Base-by-base conservation (phyloP, 37 sponge, comb jelly and placozoan genomes). In the Beroe ovata region DNA sequence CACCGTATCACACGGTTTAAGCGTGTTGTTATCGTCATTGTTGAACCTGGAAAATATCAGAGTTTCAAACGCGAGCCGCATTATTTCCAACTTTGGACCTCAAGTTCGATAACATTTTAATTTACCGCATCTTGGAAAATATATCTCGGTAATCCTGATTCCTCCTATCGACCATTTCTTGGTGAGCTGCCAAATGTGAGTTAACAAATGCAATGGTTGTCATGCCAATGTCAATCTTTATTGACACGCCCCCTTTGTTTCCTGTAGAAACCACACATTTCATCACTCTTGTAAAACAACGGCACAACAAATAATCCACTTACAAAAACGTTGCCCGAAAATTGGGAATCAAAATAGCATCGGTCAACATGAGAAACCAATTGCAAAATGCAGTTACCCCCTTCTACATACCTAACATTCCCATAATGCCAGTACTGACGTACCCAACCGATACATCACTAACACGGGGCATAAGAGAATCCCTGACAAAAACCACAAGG, bases 131-230 rank as follows among this genome's bases (percentile, higher is more conserved):
- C 28, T 25, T 39, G 33, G 47, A 32, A 25, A 42, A 77, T 19
- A 77, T 77, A 40, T 77, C 84, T 77, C 84, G 35, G 84, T 77
- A 77, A 54, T 77, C 84, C 23, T 77, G 84, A 41, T 77, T 77
- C 28, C 84, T 77, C 33, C 84, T 38, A 21, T 77, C 84, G 26
- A 77, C 84, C 84, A 77, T 77, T 41, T 77, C 84, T 42, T 39
- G 84, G 25, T 77, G 84, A 19, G 84, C 84, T 23, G 84, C 84
- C 47, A 77, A 19, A 23, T 77, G 84, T 19, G 84, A 77, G 41
- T 77, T 77, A 4, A 77, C 54, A 32, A 77, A 32, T 2, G 84
- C n/a, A 32, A 77, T 77, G 8, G 84, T 40, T n/a, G 84, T 77
- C 84, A 77, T 77, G 54, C 41, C 84, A 40, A 77, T 77, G 28